Evolutionary conservation across 2,797 vertebrate genomes (phyloP), one percentile per base, ranked within the genome.

Genomic region (Lepus oiostolus): DNA sequence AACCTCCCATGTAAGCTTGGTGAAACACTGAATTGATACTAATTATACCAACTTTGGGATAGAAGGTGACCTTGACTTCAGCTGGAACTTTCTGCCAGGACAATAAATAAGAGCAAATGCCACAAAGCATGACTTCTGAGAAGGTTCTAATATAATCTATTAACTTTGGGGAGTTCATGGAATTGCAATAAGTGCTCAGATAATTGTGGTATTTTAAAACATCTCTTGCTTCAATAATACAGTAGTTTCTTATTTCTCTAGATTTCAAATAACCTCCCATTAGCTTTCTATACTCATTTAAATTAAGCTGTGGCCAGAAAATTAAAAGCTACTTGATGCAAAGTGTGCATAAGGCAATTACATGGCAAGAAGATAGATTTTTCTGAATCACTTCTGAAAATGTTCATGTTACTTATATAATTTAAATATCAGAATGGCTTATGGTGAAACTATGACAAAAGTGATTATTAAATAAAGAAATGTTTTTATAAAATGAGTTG

Each of bases 21-120:
- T 95, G 95, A 98, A 97, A 97, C 96, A 96, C 82, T n/a, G 94
- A 97, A 97, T 97, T 98, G 97, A 97, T 98, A 97, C 95, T 98
- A 98, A 98, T 98, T 98, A 97, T 95, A 96, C 96, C 93, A 98
- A 97, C 88, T 98, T 98, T 97, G 90, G 88, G 91, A 95, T 96
- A 94, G 97, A 98, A 98, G 86, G 95, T 98, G 97, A 98, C 97
- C 98, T 98, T 98, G 96, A 92, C 94, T 96, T 97, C 95, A 91
- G 50, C 91, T 54, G 1, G 92, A 97, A 95, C 91, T 96, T 96
- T 97, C 92, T 86, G 60, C 80, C 88, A 93, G 92, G 95, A 97
- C 63, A 97, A 96, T 96, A 97, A 98, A 96, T 96, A 98, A 96
- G 94, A 95, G 62, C 84, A 97, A 97, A 96, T 93, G 92, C 85